Evolutionary conservation across 2,113 vertebrate genomes (phyloP), one percentile per base, ranked within the genome.

Genomic region (Tupaia tana): DNA sequence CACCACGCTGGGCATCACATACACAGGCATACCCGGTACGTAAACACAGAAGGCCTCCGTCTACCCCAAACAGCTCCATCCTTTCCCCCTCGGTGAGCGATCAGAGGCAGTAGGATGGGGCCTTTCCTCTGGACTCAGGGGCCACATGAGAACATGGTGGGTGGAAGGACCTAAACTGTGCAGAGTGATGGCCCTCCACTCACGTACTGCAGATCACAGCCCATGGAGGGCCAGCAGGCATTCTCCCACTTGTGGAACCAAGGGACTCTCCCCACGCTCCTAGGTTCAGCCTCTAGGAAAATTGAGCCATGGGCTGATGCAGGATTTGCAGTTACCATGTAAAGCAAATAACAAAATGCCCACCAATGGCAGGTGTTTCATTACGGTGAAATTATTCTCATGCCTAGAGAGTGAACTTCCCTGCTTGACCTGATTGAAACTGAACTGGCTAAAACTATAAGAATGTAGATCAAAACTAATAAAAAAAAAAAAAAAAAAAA

Each of bases 81-180:
- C 77, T 27, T 24, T 29, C 2, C 14, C 27, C 84, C 3, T 56
- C 12, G 1, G 6, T 6, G 15, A 29, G 25, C 10, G 25, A 14
- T 3, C 29, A 6, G 9, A 84, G 59, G 75, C 58, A 58, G 54
- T 2, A 22, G 29, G 27, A 61, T 7, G 11, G 1, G 12, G 69
- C 43, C 18, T 34, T 14, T 43, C 43, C 70, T 69, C 27, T 20
- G 67, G 89, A 74, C 24, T 79, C 56, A 67, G 29, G 43, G 12
- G 64, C 52, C 25, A 31, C 20, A 1, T 0, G n/a, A 77, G 52
- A 71, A 70, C 0, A 13, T 0, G 31, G 0, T 19, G 27, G 25
- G 24, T 6, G 1, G 59, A 10, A 34, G n/a, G 82, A 6, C 19
- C 24, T 6, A 9, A 20, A 9, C 12, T 20, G 15, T 13, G 22